Evolutionary conservation across 2,888 invertebrate species (phyloP).

Genomic region (Alcis repandata): DNA sequence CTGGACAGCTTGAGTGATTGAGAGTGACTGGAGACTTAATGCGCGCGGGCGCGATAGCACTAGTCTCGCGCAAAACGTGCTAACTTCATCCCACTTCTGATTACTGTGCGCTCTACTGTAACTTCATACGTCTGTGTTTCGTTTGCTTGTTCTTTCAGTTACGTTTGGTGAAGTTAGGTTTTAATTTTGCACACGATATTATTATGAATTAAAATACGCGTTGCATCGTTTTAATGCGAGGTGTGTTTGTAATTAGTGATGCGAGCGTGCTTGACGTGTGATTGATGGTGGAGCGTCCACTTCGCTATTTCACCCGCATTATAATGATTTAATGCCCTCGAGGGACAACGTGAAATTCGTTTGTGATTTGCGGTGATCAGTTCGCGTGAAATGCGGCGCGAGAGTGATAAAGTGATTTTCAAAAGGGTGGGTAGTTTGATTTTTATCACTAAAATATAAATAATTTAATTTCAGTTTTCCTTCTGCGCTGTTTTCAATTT

Average conservation of each 20-base stretch:
- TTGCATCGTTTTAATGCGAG: slow-evolving; percentile 77
- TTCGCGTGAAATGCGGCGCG: slow-evolving; percentile 26
- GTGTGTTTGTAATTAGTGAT: slow-evolving; percentile 75
- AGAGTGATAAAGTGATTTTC: slow-evolving; percentile 40
- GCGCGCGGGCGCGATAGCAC: slow-evolving; percentile 76
- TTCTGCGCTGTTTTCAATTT: background rate
- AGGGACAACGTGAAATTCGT: slow-evolving; percentile 39
- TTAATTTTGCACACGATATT: slow-evolving; percentile 69
- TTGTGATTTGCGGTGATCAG: slow-evolving; percentile 43
- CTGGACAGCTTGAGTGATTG: slow-evolving; percentile 86
- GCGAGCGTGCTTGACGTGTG: slow-evolving; percentile 63
- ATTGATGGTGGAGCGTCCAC: slow-evolving; percentile 56
- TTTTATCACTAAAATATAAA: background rate
- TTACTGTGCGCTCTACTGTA: slow-evolving; percentile 62
- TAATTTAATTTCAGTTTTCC: background rate
- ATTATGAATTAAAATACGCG: slow-evolving; percentile 81
- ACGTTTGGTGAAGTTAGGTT: slow-evolving; percentile 24
- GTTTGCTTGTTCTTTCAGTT: slow-evolving; percentile 41
- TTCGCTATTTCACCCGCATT: slow-evolving; percentile 57
- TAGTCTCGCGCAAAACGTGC: slow-evolving; percentile 52
- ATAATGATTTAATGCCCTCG: slow-evolving; percentile 52
- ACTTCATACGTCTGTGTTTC: slow-evolving; percentile 52
- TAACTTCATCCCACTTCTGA: slow-evolving; percentile 55
- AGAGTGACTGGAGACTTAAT: slow-evolving; percentile 86
- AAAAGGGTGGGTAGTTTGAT: slow-evolving; percentile 26